Evolutionary conservation across 2,113 vertebrate species (phyloP), one percentile per base, ranked within the genome.

Genomic region (Sceloporus undulatus): DNA sequence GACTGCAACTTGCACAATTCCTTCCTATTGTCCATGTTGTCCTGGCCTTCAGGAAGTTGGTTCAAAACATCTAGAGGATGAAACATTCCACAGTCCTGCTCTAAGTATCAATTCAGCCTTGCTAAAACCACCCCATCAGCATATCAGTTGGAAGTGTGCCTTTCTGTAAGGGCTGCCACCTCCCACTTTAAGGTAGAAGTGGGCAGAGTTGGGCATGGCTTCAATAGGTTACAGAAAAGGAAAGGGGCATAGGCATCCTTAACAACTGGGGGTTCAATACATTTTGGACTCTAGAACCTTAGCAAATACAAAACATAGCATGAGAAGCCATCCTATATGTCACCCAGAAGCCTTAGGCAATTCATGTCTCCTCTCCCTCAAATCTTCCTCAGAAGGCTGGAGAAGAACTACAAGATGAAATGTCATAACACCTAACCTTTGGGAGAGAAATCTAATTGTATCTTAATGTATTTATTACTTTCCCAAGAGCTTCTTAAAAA

Each of bases 371-470:
- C 73, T 82, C 79, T 75, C 68, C 42, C 52, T 18, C 68, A 21
- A 40, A 29, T 73, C 52, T 87, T 78, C 66, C 52, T 27, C 74
- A 54, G 9, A 40, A 14, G 48, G n/a, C 23, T n/a, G 3, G 65
- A 77, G 73, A 70, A 70, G 62, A 88, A 88, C 77, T 76, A 56
- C 1, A 14, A 83, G 62, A 38, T 18, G 42, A 70, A 59, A 68
- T 87, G 68, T 40, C 70, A 52, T 59, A 87, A 87, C 34, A 29
- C 66, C 56, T 29, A 87, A 29, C 78, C 85, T 66, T 81, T 80
- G 78, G 66, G 85, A 87, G 29, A 87, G 78, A 80, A 73, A 40
- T 81, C 52, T 81, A 81, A 73, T 87, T 80, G 25, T 66, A 81
- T 87, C 52, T 81, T 56, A 87, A 87, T 81, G 73, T 81, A 74